Evolutionary conservation across 2,797 vertebrate genomes (phyloP).

Genomic region (Poecile montanus): DNA sequence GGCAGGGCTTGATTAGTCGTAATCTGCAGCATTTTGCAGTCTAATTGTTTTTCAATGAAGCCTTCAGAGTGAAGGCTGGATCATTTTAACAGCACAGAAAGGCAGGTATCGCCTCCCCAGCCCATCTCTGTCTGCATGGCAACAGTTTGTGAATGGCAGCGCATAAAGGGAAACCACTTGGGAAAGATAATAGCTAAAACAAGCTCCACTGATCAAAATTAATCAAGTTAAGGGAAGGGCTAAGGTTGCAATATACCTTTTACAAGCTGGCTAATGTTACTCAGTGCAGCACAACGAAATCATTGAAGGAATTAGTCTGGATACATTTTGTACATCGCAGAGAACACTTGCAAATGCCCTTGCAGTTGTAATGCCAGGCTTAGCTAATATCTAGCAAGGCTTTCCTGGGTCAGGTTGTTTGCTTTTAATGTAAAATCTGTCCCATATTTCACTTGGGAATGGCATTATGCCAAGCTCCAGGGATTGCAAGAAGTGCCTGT

Average conservation of each 20-base stretch:
- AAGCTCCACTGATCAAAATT: conserved; percentile 53
- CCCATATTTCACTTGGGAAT: background rate
- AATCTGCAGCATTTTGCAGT: background rate
- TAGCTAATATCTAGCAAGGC: background rate
- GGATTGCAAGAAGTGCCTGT: background rate
- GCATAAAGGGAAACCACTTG: background rate
- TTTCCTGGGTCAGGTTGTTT: background rate
- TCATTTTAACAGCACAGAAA: background rate
- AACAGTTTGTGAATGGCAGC: conserved; percentile 24
- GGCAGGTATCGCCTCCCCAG: background rate
- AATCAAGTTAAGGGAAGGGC: conserved; percentile 37
- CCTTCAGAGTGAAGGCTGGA: background rate
- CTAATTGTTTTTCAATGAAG: conserved; percentile 27
- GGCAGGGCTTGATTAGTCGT: background rate
- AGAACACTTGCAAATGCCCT: background rate
- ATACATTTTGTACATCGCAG: background rate
- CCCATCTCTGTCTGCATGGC: background rate
- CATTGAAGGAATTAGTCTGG: background rate
- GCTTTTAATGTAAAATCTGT: background rate
- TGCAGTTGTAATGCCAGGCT: background rate
- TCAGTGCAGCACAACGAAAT: background rate
- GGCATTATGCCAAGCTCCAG: background rate
- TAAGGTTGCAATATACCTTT: conserved; percentile 44
- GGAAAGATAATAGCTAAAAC: conserved; percentile 23
- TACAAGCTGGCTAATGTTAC: conserved; percentile 20